Conservation (phyloP, 2,797 vertebrate species). For the Hyperoplus immaculatus region DNA sequence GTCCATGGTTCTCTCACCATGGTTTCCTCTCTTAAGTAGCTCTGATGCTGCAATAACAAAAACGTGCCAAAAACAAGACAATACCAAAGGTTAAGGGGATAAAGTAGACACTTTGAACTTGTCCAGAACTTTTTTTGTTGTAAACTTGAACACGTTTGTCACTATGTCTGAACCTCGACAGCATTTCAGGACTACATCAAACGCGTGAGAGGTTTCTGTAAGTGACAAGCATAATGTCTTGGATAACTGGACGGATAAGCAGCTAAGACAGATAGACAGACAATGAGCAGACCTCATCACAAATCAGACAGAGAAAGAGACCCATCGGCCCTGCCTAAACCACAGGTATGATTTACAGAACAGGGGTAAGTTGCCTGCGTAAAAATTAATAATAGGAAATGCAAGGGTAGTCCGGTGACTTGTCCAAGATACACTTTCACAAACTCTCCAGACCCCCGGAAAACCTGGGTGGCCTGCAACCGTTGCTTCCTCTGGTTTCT, state of each 20-base stretch:
- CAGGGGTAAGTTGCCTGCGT: slow-evolving; percentile 73
- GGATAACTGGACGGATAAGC: slow-evolving; percentile 24
- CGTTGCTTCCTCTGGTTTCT: slow-evolving; percentile 83
- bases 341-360: slow-evolving; percentile 85
- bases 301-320: slow-evolving; percentile 53
- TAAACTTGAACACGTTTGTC: slow-evolving; percentile 27
- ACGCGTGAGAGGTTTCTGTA: slow-evolving; percentile 17
- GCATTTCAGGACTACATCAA: slow-evolving; percentile 30
- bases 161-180: slow-evolving; percentile 4
- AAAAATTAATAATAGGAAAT: slow-evolving; percentile 87
- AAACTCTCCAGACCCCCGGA: slow-evolving; percentile 75
- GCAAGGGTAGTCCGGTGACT: slow-evolving; percentile 78
- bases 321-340: slow-evolving; percentile 71
- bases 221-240: slow-evolving; percentile 46
- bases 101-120: slow-evolving; percentile 38
- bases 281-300: slow-evolving; percentile 52
- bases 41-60: slow-evolving; percentile 68
- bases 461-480: slow-evolving; percentile 86
- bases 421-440: slow-evolving; percentile 85
- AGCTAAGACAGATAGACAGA: slow-evolving; percentile 32
- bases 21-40: slow-evolving; percentile 72
- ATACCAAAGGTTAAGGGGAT: slow-evolving; percentile 23
- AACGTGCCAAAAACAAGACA: slow-evolving; percentile 50
- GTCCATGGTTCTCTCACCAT: slow-evolving; percentile 64
- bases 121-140: slow-evolving; percentile 25